Conservation (phyloP, 2,888 invertebrate genomes). For the Cerceris rybyensis region DNA sequence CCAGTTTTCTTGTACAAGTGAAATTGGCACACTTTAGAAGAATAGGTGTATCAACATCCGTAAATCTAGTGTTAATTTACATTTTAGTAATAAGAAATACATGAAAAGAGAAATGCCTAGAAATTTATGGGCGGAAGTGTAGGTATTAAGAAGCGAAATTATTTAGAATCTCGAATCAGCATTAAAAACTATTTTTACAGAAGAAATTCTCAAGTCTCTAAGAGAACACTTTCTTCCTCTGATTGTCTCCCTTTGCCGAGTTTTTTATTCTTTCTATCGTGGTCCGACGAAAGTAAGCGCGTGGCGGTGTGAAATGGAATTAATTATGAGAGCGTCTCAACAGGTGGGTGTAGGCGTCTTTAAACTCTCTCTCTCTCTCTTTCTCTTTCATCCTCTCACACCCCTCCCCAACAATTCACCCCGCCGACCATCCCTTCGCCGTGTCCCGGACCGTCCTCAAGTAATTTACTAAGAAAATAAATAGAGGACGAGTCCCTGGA, state of each 20-base stretch:
- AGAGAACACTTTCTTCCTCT: conserved; percentile 28
- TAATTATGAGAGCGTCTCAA: conserved; percentile 81
- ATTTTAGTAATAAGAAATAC: no score
- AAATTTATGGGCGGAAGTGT: no score
- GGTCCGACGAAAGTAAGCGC: conserved; percentile 67
- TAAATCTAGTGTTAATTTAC: no score
- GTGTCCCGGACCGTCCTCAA: conserved; percentile 76
- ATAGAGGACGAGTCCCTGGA: conserved; percentile 74
- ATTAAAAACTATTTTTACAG: conserved; percentile 1
- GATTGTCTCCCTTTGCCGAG: conserved; percentile 14
- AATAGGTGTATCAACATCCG: no score
- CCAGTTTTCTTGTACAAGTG: no score
- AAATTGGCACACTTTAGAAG: no score
- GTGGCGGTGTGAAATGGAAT: conserved; percentile 80
- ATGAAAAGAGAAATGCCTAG: no score
- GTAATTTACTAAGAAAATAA: conserved; percentile 81
- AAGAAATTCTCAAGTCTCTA: conserved; percentile 27
- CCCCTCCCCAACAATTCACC: conserved; percentile 55
- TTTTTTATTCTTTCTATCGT: conserved; percentile 44
- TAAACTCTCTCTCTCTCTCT: conserved; percentile 65
- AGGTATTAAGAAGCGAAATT: no score
- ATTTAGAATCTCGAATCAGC: not conserved
- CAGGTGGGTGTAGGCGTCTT: conserved; percentile 81
- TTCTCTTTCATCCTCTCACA: conserved; percentile 35
- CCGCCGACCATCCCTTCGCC: conserved; percentile 69